A percentile compares a stretch with the other conserved stretches of the same genome.
phyloP scores from a whole-genome alignment of 2,797 vertebrate genomes.

The Momotus momota region DNA sequence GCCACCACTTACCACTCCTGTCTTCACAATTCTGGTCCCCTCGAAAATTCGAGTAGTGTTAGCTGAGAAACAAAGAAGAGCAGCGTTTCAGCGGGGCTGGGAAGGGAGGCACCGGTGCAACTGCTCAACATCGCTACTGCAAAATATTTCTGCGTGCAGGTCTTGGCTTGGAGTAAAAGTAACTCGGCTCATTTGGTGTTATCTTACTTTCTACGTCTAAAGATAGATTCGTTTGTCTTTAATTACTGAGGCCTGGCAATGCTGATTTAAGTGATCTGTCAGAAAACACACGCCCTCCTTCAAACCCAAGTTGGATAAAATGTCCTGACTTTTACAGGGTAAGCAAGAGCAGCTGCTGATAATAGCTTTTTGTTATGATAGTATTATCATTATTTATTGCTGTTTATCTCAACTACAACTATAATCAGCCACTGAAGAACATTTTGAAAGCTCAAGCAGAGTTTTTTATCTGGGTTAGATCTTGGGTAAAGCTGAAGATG shows the following conservation, averaged over 20 bases:
- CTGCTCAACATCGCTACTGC: background rate
- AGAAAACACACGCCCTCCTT: background rate
- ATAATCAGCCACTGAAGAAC: background rate
- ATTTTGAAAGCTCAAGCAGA: background rate
- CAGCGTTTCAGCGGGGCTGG: background rate
- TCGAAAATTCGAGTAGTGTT: constrained; percentile 98
- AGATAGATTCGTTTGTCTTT: background rate
- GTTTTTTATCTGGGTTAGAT: background rate
- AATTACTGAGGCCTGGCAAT: background rate
- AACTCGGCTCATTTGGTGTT: accelerated
- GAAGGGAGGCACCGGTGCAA: background rate
- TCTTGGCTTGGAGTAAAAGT: background rate
- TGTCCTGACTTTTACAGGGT: background rate
- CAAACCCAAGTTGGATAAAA: background rate
- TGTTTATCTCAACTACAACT: background rate
- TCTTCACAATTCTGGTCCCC: constrained; percentile 96
- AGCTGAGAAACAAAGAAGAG: constrained; percentile 80
- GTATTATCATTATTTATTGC: background rate
- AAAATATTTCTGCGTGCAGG: accelerated
- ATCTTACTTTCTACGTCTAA: background rate
- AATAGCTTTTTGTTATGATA: background rate
- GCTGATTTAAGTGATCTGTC: background rate
- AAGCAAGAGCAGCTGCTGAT: background rate
- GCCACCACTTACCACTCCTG: constrained; percentile 91
- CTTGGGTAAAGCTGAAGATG: background rate